Percentiles rank a stretch among this genome's conserved stretches.
These are phyloP conservation scores for Andrena chrysosceles DNA, from an alignment of 2,888 invertebrate genomes.

Conservation along the genomic window DNA sequence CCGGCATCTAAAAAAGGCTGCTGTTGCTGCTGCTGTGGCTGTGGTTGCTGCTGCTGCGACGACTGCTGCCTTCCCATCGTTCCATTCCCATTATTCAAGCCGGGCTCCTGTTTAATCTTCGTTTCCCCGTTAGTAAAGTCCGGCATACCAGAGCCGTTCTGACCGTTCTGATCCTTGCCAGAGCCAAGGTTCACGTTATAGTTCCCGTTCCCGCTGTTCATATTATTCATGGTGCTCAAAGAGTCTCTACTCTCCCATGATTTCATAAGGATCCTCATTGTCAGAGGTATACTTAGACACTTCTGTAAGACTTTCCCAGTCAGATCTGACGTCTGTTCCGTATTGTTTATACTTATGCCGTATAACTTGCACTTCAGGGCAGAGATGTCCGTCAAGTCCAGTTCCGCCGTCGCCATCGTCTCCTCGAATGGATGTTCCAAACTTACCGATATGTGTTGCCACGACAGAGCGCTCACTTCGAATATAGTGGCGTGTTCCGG, in stretches of 20 bases:
- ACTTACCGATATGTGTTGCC: conserved; percentile 95
- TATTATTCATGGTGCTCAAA: conserved; percentile 84
- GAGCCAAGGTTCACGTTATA: conserved; percentile 90
- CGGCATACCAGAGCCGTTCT: conserved; percentile 80
- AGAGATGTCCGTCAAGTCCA: conserved; percentile 93
- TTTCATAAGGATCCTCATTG: conserved; percentile 94
- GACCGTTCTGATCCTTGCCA: conserved; percentile 85
- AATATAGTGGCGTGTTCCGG: conserved; percentile 93
- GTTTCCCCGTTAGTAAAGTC: conserved; percentile 83
- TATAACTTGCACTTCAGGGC: conserved; percentile 92
- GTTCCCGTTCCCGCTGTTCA: conserved; percentile 86
- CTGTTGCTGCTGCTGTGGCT: conserved; percentile 66
- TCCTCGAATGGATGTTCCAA: conserved; percentile 97
- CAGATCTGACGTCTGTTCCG: conserved; percentile 86
- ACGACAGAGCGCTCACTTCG: conserved; percentile 95
- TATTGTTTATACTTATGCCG: conserved; percentile 84
- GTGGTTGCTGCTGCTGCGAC: conserved; percentile 69
- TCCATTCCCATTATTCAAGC: conserved; percentile 79
- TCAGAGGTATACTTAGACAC: conserved; percentile 96
- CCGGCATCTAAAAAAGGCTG: conserved; percentile 85
- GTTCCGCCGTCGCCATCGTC: conserved; percentile 96
- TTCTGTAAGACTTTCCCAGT: conserved; percentile 92
- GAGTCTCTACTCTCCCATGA: conserved; percentile 91
- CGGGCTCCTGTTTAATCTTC: conserved; percentile 84
- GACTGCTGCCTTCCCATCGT: conserved; percentile 73